Evolutionary conservation across 2,888 invertebrate species (phyloP).

Genomic region (Sinohyriopsis cumingii): DNA sequence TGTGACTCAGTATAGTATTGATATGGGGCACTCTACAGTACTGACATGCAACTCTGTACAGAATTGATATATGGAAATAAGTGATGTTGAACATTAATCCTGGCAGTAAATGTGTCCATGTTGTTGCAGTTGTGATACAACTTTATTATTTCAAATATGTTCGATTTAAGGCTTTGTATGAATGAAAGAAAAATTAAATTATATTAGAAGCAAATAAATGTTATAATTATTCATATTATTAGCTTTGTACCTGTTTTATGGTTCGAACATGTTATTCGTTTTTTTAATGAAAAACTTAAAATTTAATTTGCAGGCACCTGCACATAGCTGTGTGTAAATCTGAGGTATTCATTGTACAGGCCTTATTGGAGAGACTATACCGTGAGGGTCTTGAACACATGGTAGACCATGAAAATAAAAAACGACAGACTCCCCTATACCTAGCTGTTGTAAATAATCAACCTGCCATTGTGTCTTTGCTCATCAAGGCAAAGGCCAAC

Average conservation of each 20-base stretch:
- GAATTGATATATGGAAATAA: no score
- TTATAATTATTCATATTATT: not conserved
- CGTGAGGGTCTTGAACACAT: slow-evolving; percentile 47
- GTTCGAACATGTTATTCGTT: not conserved
- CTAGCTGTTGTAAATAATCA: slow-evolving; percentile 57
- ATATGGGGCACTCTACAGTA: no score
- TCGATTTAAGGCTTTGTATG: no score
- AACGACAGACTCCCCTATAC: slow-evolving; percentile 62
- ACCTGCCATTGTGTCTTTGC: slow-evolving; percentile 54
- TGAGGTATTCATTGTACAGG: slow-evolving; percentile 56
- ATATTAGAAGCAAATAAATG: no score
- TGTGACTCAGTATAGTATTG: no score
- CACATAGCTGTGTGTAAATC: slow-evolving; percentile 59
- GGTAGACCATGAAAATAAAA: slow-evolving; percentile 53
- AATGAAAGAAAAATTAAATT: no score
- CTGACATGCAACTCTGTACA: no score
- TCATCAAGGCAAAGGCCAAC: slow-evolving; percentile 54
- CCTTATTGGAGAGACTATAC: slow-evolving; percentile 54
- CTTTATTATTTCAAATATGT: no score
- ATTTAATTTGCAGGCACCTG: slow-evolving; percentile 43
- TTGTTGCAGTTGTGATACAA: no score
- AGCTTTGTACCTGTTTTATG: not conserved
- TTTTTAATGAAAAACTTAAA: not conserved
- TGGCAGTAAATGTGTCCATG: no score
- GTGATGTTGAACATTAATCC: no score